These are phyloP conservation scores for Trogon surrucura DNA, from an alignment of 2,113 vertebrate species.

Conservation along the genomic window DNA sequence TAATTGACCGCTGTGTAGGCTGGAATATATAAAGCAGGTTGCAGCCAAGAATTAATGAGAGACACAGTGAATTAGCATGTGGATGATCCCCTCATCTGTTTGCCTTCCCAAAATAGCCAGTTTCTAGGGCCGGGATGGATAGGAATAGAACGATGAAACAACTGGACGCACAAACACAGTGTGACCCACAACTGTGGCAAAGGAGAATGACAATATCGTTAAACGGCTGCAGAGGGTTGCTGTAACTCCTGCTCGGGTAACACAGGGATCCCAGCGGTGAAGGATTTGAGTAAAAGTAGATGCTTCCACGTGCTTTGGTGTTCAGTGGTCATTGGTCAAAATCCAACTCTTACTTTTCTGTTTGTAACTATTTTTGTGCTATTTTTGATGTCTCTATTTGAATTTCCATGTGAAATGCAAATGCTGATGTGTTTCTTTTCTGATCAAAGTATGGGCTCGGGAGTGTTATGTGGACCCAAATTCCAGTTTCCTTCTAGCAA, in stretches of 20 bases:
- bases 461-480: background rate
- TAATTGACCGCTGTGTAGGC: constrained; percentile 58
- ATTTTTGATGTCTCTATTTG: background rate
- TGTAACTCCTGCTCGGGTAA: background rate
- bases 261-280: background rate
- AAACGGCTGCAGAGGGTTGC: background rate
- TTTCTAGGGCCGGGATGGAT: background rate
- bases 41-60: constrained; percentile 47
- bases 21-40: constrained; percentile 27
- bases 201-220: background rate
- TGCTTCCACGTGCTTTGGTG: background rate
- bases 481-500: background rate
- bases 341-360: background rate
- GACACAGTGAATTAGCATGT: constrained; percentile 23
- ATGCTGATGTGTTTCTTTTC: background rate
- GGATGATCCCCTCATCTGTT: constrained; percentile 24
- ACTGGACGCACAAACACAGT: background rate
- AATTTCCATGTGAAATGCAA: background rate
- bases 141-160: background rate
- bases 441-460: background rate
- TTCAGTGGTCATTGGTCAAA: background rate
- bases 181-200: background rate
- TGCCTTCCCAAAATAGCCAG: constrained; percentile 38
- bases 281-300: background rate
- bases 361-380: background rate